Conservation (phyloP, 2,797 vertebrate species). For the Enteromius argenteus region DNA sequence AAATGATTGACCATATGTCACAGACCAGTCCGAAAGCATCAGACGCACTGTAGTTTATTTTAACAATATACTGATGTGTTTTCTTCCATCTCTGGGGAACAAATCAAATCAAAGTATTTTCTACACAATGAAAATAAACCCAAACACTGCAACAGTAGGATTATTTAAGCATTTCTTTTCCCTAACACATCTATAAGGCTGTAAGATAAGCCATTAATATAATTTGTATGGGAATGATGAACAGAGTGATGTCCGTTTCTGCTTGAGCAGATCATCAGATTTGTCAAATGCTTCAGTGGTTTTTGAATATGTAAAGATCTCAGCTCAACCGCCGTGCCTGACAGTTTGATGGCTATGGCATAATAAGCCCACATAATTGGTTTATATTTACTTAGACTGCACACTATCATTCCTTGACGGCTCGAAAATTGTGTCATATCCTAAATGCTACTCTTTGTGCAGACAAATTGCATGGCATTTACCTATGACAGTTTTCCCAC, state of each 20-base stretch:
- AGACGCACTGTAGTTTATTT: background rate
- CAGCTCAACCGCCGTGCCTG: conserved; percentile 69
- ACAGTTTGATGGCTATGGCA: conserved; percentile 75
- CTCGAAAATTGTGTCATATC: conserved; percentile 65
- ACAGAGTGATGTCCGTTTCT: conserved; percentile 80
- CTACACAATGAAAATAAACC: background rate
- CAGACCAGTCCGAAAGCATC: conserved; percentile 8
- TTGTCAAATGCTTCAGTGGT: conserved; percentile 76
- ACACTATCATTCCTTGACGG: conserved; percentile 68
- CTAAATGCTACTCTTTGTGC: conserved; percentile 71
- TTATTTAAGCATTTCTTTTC: background rate
- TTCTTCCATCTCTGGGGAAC: background rate
- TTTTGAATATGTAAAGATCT: conserved; percentile 80
- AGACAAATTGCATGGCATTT: conserved; percentile 67
- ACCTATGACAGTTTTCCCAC: conserved; percentile 42
- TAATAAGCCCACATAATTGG: conserved; percentile 79
- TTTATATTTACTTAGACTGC: conserved; percentile 77
- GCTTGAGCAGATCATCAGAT: conserved; percentile 78
- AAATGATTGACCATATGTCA: conserved; percentile 28
- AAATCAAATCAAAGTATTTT: background rate
- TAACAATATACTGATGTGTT: background rate
- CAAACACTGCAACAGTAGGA: background rate
- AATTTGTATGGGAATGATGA: conserved; percentile 81
- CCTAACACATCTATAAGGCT: conserved; percentile 60
- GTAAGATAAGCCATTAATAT: conserved; percentile 77